phyloP scores from a whole-genome alignment of 1,140 invertebrate species.

The Musca vetustissima region DNA sequence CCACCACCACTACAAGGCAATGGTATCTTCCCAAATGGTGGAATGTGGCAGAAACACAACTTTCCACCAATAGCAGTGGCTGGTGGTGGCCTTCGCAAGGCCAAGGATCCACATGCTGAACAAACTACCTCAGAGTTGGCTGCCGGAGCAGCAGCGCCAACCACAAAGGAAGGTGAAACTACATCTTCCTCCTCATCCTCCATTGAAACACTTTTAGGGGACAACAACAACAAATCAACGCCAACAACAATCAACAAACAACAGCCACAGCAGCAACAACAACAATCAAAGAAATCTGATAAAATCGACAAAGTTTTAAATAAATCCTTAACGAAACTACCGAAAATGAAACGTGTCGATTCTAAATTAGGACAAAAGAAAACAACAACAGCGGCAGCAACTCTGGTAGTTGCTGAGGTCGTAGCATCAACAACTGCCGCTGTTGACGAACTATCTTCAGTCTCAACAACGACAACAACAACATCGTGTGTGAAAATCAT shows the following conservation, averaged over 20 bases:
- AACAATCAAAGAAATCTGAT: background rate
- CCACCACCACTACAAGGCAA: too few relatives aligned
- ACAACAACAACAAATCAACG: background rate
- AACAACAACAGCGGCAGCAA: too few relatives aligned
- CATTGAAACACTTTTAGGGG: background rate
- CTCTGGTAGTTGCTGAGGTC: too few relatives aligned
- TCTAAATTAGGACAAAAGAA: background rate
- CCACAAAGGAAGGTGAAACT: background rate
- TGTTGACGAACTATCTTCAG: too few relatives aligned
- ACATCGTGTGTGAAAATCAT: background rate
- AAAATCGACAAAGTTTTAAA: background rate
- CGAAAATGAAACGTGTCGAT: constrained; percentile 3
- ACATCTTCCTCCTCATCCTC: background rate
- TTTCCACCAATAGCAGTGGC: too few relatives aligned
- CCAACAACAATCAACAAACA: background rate
- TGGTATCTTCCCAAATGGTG: too few relatives aligned
- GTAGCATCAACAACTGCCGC: too few relatives aligned
- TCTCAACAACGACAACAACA: background rate
- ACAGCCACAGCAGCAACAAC: background rate
- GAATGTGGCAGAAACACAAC: too few relatives aligned
- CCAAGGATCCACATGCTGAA: background rate
- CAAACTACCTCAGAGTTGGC: background rate
- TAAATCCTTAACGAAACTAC: background rate
- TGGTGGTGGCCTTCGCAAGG: too few relatives aligned
- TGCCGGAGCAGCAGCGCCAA: background rate